Percentiles rank a stretch among this genome's conserved stretches.
These are phyloP conservation scores for Drosophila subpulchrella DNA, from an alignment of 1,140 invertebrate genomes.

Conservation along the genomic window DNA sequence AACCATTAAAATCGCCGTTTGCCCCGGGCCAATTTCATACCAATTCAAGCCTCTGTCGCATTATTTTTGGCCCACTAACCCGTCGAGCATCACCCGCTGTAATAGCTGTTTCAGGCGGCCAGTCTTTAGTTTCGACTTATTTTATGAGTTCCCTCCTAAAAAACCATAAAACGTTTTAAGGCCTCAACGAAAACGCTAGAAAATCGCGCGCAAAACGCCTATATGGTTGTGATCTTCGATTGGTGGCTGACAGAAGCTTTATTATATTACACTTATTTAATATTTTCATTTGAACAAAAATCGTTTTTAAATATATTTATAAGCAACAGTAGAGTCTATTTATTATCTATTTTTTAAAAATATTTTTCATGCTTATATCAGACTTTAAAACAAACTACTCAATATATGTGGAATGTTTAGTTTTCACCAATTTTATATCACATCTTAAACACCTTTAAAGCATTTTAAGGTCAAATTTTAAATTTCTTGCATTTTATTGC, in stretches of 20 bases:
- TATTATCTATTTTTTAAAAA: too few species aligned
- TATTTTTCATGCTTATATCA: too few species aligned
- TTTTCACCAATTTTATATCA: too few species aligned
- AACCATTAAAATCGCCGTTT: constrained; percentile 45
- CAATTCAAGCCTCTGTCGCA: constrained; percentile 4
- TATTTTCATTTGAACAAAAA: too few species aligned
- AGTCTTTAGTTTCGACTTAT: neutral
- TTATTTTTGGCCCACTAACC: constrained; percentile 6
- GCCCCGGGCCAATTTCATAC: constrained; percentile 7
- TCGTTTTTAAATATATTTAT: too few species aligned
- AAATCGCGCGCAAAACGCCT: constrained; percentile 10
- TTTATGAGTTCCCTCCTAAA: neutral
- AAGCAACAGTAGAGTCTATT: too few species aligned
- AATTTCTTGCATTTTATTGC: neutral
- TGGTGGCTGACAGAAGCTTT: constrained; percentile 34
- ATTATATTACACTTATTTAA: too few species aligned
- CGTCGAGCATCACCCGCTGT: constrained; percentile 3
- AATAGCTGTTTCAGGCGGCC: constrained; percentile 1
- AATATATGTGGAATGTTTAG: too few species aligned
- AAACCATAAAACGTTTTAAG: neutral
- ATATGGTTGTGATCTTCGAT: constrained; percentile 50
- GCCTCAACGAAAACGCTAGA: constrained; percentile 18
- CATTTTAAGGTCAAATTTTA: neutral
- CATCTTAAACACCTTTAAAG: too few species aligned
- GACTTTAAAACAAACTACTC: too few species aligned